Evolutionary conservation across 1,140 invertebrate species (phyloP), one percentile per base, ranked within the genome.

Genomic region (Sycobia sp.): DNA sequence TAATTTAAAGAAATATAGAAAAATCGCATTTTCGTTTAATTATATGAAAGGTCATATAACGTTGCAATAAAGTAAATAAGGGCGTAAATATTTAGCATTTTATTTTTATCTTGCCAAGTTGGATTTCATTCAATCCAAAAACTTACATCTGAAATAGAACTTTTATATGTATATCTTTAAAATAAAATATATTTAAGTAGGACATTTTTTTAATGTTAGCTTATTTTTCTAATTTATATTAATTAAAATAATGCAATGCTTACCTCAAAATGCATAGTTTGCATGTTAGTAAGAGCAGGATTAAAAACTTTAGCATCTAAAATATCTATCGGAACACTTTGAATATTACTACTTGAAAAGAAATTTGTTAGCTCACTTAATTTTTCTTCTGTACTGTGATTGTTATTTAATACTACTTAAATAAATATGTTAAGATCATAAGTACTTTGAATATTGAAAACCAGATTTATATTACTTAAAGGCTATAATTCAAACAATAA

Each of bases 241-340:
- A 11, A 32, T 32, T 7, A 32, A 43, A 55, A 13, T 27, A 25
- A 29, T 11, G 10, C 1, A 16, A 23, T 36, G 22, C 1, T 46
- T 73, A 79, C 77, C 71, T 78, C 20, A 23, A 46, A 65, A n/a
- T 76, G 53, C 46, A 69, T 66, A 54, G 54, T 39, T n/a, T 71
- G 63, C 25, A 69, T 74, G n/a, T 60, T 25, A 1, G 70, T 63
- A 20, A 78, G 54, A 51, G 64, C 58, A 22, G 69, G 51, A 8
- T 56, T 47, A 29, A 79, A 76, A 57, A 75, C 65, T 64, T 65
- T 58, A 13, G 73, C 65, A 11, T 75, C 66, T 11, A 76, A 50
- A 9, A 55, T 49, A 49, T 65, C 39, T 41, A 55, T 32, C 4
- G 63, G 27, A 3, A 36, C 18, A 44, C 27, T 57, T 23, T 4